Base-by-base conservation (phyloP, 2,113 vertebrate genomes). In the Psilopogon haemacephalus region DNA sequence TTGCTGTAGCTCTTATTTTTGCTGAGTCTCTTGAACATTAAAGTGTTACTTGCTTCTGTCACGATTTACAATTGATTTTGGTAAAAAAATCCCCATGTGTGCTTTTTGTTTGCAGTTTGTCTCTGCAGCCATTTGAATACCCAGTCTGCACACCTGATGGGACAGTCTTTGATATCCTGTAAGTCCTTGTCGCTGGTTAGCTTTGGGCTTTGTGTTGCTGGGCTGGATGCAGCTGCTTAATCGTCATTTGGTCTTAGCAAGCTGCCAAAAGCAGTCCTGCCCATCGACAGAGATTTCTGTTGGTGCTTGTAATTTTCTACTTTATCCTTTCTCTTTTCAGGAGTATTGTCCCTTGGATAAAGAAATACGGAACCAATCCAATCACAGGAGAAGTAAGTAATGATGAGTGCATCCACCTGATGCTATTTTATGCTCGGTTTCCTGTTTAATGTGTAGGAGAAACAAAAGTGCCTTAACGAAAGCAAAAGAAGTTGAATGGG, bases 301-400 rank as follows among this genome's bases (percentile, higher is more conserved):
- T 68, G 44, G 13, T 21, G 5, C 38, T 67, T 63, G 18, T 84
- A 5, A 37, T 20, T 3, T 73, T 13, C 30, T 48, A 1, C 11
- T 26, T 75, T 60, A 40, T 87, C 42, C 60, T 44, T 46, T 90
- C 28, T 91, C 8, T 83, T 72, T 96, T 70, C 89, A 99, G 99
- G 97, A 99, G 98, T 96, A 99, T 99, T 30, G 94, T 99, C 81
- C 99, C 99, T 3, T 99, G 99, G 99, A 98, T 99, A 93, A 99
- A 99, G 98, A 99, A 98, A 92, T 99, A 97, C 1, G 98, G 99
- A 18, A 99, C 99, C 26, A 99, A 99, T 82, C 99, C 99, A 12
- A 98, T 97, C 97, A 98, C 98, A 2, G 99, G 99, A 97, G 99
- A 99, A 98, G 99, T 99, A 93, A 95, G 98, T 93, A 69, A 44